These are phyloP conservation scores for Leptocoma aspasia DNA, from an alignment of 2,113 vertebrate species.

Conservation along the genomic window DNA sequence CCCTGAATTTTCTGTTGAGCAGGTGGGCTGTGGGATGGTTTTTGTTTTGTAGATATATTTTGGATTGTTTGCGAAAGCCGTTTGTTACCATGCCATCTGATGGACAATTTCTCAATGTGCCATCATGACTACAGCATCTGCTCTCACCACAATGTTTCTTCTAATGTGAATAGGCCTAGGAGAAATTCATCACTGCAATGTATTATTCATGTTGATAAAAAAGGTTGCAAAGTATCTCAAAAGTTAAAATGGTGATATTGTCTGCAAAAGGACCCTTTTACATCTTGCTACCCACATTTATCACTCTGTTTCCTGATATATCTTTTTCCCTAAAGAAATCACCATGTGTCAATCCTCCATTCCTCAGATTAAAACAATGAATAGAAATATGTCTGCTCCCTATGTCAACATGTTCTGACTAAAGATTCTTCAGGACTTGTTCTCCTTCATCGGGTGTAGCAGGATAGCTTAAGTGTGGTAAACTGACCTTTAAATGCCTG, in stretches of 20 bases:
- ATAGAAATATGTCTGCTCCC: background rate
- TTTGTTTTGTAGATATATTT: constrained; percentile 27
- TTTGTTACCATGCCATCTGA: constrained; percentile 34
- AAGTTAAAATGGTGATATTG: background rate
- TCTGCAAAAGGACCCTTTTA: background rate
- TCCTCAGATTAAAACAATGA: background rate
- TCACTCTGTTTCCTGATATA: background rate
- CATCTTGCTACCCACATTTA: background rate
- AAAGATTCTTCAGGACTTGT: background rate
- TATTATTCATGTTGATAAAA: background rate
- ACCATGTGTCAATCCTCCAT: background rate
- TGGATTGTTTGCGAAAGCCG: constrained; percentile 44
- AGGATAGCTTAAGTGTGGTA: background rate
- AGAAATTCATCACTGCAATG: constrained; percentile 1
- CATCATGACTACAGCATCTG: constrained; percentile 31
- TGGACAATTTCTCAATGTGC: constrained; percentile 31
- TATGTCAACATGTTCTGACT: background rate
- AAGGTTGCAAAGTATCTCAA: background rate
- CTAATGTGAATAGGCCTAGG: background rate
- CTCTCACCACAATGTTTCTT: background rate
- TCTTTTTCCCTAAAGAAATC: background rate
- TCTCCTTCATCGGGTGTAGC: background rate
- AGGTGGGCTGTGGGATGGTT: constrained; percentile 19
- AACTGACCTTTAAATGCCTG: background rate
- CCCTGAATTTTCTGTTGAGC: background rate